Conservation (phyloP, 2,113 vertebrate genomes). For the Grallaria varia region DNA sequence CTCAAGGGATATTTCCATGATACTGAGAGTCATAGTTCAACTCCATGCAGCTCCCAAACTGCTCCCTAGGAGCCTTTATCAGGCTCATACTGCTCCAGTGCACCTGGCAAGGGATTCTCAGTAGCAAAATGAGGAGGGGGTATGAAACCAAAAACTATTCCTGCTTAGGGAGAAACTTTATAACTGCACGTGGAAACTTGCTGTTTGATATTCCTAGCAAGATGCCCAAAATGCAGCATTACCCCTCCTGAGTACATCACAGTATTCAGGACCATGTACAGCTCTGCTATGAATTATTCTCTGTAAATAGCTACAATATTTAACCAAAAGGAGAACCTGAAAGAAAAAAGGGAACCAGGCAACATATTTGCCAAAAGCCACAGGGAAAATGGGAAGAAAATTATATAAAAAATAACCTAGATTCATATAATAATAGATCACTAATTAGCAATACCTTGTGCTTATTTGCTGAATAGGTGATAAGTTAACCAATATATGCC, state of each 20-base stretch:
- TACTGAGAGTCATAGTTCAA: rapidly evolving
- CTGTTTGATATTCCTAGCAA: neutral
- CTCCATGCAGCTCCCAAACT: too few relatives aligned
- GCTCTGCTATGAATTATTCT: constrained; percentile 35
- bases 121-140: neutral
- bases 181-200: neutral
- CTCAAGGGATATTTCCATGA: neutral
- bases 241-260: neutral
- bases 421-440: neutral
- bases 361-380: neutral
- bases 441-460: neutral
- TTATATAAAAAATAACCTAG: neutral
- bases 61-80: neutral
- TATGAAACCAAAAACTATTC: neutral
- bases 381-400: neutral
- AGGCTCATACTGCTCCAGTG: neutral
- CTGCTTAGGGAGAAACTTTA: neutral
- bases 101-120: neutral
- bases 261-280: neutral
- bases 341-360: neutral
- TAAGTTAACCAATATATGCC: neutral
- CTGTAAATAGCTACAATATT: constrained; percentile 12
- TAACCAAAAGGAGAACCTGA: constrained; percentile 2
- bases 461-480: neutral
- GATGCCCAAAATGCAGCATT: neutral